Evolutionary conservation across 1,140 invertebrate species (phyloP).

Genomic region (Lamellibrachia luymesi): DNA sequence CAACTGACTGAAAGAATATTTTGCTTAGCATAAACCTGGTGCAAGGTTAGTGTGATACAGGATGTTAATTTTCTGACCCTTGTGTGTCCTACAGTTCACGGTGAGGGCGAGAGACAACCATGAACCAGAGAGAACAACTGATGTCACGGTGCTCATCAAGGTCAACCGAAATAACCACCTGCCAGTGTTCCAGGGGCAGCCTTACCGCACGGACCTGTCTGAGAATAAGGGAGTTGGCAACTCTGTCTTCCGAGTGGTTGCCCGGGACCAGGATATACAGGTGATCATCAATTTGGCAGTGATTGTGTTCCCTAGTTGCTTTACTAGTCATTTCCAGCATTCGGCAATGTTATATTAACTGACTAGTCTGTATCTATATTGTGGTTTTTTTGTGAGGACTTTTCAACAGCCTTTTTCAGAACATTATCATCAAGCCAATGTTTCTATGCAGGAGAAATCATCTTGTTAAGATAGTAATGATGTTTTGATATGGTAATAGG

Average conservation of each 20-base stretch:
- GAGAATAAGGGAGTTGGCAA: conserved; percentile 16
- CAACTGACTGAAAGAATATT: neutral
- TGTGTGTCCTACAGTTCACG: conserved; percentile 2
- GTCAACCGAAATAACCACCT: conserved; percentile 32
- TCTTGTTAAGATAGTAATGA: too few species aligned
- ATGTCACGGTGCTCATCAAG: conserved; percentile 34
- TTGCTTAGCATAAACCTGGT: neutral
- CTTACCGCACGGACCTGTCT: conserved; percentile 28
- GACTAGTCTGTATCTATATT: neutral
- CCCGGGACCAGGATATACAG: conserved; percentile 22
- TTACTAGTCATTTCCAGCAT: neutral
- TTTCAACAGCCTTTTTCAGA: neutral
- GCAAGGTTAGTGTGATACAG: neutral
- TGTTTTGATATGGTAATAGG: too few species aligned
- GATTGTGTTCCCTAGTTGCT: neutral
- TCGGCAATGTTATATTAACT: too few species aligned
- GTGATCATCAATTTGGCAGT: neutral
- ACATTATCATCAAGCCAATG: too few species aligned
- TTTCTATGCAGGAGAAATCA: too few species aligned
- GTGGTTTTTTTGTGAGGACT: neutral
- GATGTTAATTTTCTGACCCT: neutral
- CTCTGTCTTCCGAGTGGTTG: conserved; percentile 11
- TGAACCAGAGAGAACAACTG: conserved; percentile 26
- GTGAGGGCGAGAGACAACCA: conserved; percentile 19
- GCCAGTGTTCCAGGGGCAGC: conserved; percentile 31